These are phyloP conservation scores for Tiaroga cobitis DNA, from an alignment of 2,797 vertebrate species.

Conservation along the genomic window DNA sequence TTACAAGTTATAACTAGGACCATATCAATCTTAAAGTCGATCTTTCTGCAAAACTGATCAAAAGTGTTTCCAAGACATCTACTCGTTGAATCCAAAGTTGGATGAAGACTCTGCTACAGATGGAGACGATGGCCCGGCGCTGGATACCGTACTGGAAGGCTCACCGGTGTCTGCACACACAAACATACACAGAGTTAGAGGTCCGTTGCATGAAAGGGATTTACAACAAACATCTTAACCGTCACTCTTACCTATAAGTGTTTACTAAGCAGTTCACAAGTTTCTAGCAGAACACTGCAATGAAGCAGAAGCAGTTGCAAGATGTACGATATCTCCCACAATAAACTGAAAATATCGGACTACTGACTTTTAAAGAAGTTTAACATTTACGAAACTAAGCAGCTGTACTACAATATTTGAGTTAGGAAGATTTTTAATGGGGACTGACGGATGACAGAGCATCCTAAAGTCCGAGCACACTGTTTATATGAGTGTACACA, in stretches of 20 bases:
- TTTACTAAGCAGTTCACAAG: neutral
- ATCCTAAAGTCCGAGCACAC: too few relatives aligned
- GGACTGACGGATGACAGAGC: too few relatives aligned
- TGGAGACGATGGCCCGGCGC: conserved; percentile 88
- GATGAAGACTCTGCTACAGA: conserved; percentile 74
- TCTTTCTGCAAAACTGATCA: conserved; percentile 21
- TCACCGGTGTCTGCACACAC: conserved; percentile 85
- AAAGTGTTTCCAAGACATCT: neutral
- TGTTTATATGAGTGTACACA: too few relatives aligned
- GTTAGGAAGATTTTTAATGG: neutral
- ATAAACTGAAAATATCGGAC: neutral
- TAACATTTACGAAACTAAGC: neutral
- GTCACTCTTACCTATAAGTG: neutral
- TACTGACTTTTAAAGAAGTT: neutral
- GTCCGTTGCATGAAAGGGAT: neutral
- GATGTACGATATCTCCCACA: neutral
- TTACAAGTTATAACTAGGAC: neutral
- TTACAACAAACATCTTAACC: neutral
- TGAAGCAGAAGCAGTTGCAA: neutral
- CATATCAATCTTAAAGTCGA: neutral
- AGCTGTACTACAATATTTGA: neutral
- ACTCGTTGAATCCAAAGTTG: conserved; percentile 80
- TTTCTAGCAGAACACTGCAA: too few relatives aligned
- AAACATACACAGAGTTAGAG: conserved; percentile 23
- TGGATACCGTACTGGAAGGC: conserved; percentile 89